Evolutionary conservation across 1,140 invertebrate species (phyloP).

Genomic region (Tachypleus tridentatus): DNA sequence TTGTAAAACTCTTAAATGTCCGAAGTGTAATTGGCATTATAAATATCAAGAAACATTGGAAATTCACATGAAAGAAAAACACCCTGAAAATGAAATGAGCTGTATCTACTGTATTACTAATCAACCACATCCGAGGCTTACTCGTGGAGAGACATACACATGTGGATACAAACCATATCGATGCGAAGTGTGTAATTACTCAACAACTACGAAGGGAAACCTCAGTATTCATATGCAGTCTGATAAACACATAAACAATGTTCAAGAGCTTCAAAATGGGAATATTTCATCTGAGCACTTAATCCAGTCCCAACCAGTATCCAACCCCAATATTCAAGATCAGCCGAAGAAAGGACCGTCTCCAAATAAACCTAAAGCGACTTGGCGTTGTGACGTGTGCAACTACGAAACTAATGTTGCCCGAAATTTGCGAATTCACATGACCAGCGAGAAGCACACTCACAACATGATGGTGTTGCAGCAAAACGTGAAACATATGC

Average conservation of each 20-base stretch:
- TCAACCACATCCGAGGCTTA: slow-evolving; percentile 91
- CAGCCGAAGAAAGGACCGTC: slow-evolving; percentile 10
- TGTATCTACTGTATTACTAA: slow-evolving; percentile 97
- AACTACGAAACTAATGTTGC: slow-evolving; percentile 99
- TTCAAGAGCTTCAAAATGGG: slow-evolving; percentile 78
- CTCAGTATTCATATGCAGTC: slow-evolving; percentile 99
- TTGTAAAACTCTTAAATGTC: slow-evolving; percentile 98
- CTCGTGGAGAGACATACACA: slow-evolving; percentile 95
- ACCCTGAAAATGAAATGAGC: slow-evolving; percentile 92
- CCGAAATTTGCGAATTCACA: slow-evolving; percentile 84
- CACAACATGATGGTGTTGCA: slow-evolving; percentile 94
- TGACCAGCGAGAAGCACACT: slow-evolving; percentile 97
- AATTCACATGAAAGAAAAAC: slow-evolving; percentile 99
- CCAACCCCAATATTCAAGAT: slow-evolving; percentile 5
- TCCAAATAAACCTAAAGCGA: slow-evolving; percentile 70
- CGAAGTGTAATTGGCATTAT: slow-evolving; percentile 99
- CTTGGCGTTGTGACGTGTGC: slow-evolving; percentile 93
- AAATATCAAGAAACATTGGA: slow-evolving; percentile 99
- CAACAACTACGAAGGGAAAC: slow-evolving; percentile 99
- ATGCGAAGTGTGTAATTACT: slow-evolving; percentile 98
- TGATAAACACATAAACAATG: slow-evolving; percentile 98
- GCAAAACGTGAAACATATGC: slow-evolving; percentile 95
- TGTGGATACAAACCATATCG: slow-evolving; percentile 98
- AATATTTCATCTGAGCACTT: slow-evolving; percentile 43
- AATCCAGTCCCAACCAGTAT: slow-evolving; percentile 9